Percentiles rank a stretch among this genome's conserved stretches.
Conservation (phyloP, 2,888 invertebrate species). For the Dasysyrphus albostriatus region DNA sequence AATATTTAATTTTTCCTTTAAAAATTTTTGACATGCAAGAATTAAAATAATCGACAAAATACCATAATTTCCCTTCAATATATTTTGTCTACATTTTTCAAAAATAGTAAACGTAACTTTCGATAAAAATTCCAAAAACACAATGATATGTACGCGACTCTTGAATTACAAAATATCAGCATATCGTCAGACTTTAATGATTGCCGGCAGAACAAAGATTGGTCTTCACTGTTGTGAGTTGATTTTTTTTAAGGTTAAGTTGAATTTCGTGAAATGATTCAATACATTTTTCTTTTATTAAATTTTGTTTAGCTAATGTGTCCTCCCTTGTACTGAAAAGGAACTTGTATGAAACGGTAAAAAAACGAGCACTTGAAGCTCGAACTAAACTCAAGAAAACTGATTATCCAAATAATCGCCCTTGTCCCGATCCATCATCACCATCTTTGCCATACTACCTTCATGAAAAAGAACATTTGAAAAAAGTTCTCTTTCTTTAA, state of each 20-base stretch:
- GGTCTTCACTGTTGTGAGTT: slow-evolving; percentile 43
- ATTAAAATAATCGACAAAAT: slow-evolving; percentile 46
- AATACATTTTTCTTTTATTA: slow-evolving; percentile 32
- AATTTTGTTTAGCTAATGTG: slow-evolving; percentile 48
- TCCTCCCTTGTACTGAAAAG: slow-evolving; percentile 37
- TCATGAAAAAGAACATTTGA: slow-evolving; percentile 16
- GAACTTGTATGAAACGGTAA: slow-evolving; percentile 82
- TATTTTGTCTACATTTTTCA: slow-evolving; percentile 46
- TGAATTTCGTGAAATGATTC: slow-evolving; percentile 52
- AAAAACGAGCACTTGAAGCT: slow-evolving; percentile 81
- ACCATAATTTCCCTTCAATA: slow-evolving; percentile 36
- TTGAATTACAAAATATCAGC: slow-evolving; percentile 47
- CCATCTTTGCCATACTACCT: not conserved
- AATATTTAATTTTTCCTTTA: slow-evolving; percentile 12
- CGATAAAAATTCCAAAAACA: slow-evolving; percentile 44
- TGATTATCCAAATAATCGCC: slow-evolving; percentile 79
- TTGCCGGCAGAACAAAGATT: slow-evolving; percentile 41
- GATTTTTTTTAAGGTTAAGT: slow-evolving; percentile 56
- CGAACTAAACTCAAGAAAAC: slow-evolving; percentile 80
- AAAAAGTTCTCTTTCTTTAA: slow-evolving; percentile 45
- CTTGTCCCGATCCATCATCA: slow-evolving; percentile 70
- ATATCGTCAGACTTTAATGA: slow-evolving; percentile 50
- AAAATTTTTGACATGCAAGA: slow-evolving; percentile 54
- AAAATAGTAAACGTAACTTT: slow-evolving; percentile 51
- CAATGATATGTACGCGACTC: slow-evolving; percentile 50